Evolutionary conservation across 2,113 vertebrate species (phyloP), one percentile per base, ranked within the genome.

Genomic region (Clarias gariepinus): DNA sequence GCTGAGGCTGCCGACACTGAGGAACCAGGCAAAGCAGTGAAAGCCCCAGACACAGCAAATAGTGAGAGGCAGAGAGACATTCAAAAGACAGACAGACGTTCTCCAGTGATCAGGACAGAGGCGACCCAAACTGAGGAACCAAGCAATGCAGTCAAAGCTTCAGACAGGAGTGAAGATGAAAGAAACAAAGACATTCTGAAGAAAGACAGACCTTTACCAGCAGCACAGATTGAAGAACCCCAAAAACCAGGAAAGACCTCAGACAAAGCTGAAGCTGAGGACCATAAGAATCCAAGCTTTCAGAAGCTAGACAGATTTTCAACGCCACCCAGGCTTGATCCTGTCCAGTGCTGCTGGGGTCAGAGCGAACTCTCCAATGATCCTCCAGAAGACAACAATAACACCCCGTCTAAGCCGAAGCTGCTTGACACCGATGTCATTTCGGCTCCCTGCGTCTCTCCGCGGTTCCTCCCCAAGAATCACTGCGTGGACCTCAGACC

Each of bases 331-430:
- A 89, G 60, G 64, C 77, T 93, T 3, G 85, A 81, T 69, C 85
- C 81, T 61, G 90, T 93, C 1, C 93, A 90, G 19, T 94, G 93
- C 82, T 95, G 94, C 85, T 92, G 87, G 81, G 93, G 90, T 0
- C 74, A 90, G 47, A 28, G 76, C 0, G 86, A 93, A 30, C 10
- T 81, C 84, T 36, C 84, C 2, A 41, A 63, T 3, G 57, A 83
- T 33, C 3, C 55, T 2, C 77, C 76, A 41, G 91, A 91, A 80
- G 87, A 82, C 68, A 95, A 95, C 93, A 95, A 95, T 91, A 95
- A 94, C 92, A 93, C 81, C 82, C 86, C 78, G 73, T 88, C 93
- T 92, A 89, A 74, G 60, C 23, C 71, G 53, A 89, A 83, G 61
- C 82, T 15, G 23, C 87, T 79, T 21, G 86, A 86, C 25, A 86